A percentile compares a stretch with the other conserved stretches of the same genome.
phyloP scores from a whole-genome alignment of 2,888 invertebrate genomes.

The Eupithecia exiguata region DNA sequence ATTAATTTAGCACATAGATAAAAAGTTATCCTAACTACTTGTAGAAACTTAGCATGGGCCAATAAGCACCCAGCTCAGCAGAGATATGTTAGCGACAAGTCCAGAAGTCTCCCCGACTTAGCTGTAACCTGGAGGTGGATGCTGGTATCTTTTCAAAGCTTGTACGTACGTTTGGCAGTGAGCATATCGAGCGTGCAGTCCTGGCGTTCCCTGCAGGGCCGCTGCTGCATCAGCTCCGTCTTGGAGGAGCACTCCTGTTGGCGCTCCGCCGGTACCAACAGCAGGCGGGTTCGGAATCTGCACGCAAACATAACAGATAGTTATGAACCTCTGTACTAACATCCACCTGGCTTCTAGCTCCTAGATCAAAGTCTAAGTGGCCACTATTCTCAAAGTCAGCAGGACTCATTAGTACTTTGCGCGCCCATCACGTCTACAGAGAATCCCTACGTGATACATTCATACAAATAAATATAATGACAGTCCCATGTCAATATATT shows the following conservation, averaged over 20 bases:
- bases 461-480: too few relatives aligned
- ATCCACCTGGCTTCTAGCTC: neutral
- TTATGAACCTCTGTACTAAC: neutral
- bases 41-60: neutral
- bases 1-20: neutral
- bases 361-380: neutral
- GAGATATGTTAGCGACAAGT: too few relatives aligned
- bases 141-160: neutral
- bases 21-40: neutral
- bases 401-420: neutral
- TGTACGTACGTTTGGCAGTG: constrained; percentile 88
- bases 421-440: neutral
- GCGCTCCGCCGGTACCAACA: constrained; percentile 85
- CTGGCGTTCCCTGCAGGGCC: constrained; percentile 86
- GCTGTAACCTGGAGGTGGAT: neutral
- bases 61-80: neutral
- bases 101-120: neutral
- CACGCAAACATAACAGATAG: neutral
- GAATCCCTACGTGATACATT: too few relatives aligned
- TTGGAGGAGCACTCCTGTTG: constrained; percentile 87
- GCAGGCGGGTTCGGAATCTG: constrained; percentile 86
- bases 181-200: constrained; percentile 89
- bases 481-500: too few relatives aligned
- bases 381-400: neutral
- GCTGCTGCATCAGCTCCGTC: constrained; percentile 90